These are phyloP conservation scores for Phortica okadai DNA, from an alignment of 2,888 invertebrate species.

Conservation along the genomic window DNA sequence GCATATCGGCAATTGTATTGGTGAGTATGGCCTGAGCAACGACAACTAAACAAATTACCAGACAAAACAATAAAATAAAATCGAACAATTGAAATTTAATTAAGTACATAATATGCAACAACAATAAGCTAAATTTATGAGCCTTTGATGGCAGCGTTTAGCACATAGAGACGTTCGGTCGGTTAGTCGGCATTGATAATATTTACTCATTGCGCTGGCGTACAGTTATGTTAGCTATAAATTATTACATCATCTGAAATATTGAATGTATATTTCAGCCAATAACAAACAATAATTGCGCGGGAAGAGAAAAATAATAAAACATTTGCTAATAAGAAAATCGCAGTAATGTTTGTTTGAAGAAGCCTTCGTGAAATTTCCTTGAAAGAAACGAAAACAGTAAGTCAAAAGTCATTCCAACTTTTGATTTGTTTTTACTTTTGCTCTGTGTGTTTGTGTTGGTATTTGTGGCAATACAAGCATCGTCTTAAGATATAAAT, in stretches of 20 bases:
- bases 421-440: no score
- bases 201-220: neutral
- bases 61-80: slow-evolving; percentile 17
- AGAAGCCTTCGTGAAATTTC: no score
- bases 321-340: neutral
- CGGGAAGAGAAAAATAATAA: neutral
- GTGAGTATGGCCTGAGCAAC: slow-evolving; percentile 76
- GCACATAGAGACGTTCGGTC: no score
- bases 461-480: no score
- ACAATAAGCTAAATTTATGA: neutral
- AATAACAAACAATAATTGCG: neutral
- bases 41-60: slow-evolving; percentile 11
- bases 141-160: no score
- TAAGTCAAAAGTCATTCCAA: no score
- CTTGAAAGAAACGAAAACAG: no score
- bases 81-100: slow-evolving; percentile 41
- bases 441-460: no score
- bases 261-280: neutral
- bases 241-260: neutral
- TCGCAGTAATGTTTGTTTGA: no score
- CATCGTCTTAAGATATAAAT: no score
- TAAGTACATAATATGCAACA: slow-evolving; percentile 25
- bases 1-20: slow-evolving; percentile 79
- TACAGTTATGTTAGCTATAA: neutral
- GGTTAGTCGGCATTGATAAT: no score